Conservation (phyloP, 2,888 invertebrate genomes). For the Gerris lacustris region DNA sequence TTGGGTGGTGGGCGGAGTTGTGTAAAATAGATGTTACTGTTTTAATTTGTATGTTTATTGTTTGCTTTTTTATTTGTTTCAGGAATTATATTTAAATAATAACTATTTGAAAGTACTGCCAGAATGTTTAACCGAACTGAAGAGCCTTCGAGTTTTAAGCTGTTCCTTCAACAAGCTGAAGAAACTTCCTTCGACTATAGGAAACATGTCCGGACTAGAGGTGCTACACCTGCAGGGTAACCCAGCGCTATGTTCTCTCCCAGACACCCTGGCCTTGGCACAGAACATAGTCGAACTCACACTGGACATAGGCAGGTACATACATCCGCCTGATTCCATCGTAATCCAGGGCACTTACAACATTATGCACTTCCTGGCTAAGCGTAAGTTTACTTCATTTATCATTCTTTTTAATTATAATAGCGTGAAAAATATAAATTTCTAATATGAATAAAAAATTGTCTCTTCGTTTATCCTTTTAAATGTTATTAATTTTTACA, state of each 20-base stretch:
- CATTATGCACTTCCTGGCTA: conserved; percentile 42
- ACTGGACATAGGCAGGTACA: conserved; percentile 45
- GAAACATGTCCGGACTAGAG: conserved; percentile 47
- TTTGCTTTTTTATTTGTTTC: conserved; percentile 28
- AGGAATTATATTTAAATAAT: conserved; percentile 61
- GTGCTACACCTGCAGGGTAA: conserved; percentile 43
- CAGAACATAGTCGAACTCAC: conserved; percentile 49
- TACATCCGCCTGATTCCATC: conserved; percentile 53
- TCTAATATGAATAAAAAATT: too few relatives aligned
- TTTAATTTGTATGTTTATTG: too few relatives aligned
- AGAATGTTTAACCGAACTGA: conserved; percentile 50
- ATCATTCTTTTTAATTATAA: too few relatives aligned
- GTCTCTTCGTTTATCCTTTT: too few relatives aligned
- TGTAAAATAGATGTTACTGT: too few relatives aligned
- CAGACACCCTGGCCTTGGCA: conserved; percentile 52
- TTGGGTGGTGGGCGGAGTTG: too few relatives aligned
- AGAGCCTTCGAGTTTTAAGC: conserved; percentile 53
- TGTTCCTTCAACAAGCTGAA: conserved; percentile 57
- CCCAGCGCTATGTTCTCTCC: conserved; percentile 46
- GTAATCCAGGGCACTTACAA: conserved; percentile 47
- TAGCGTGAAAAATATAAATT: too few relatives aligned
- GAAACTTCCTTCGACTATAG: conserved; percentile 49
- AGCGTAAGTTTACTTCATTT: conserved; percentile 13
- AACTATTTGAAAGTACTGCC: conserved; percentile 60
- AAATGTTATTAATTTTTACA: too few relatives aligned